A percentile compares a stretch with the other conserved stretches of the same genome.
phyloP scores from a whole-genome alignment of 2,113 vertebrate genomes.

The Phylloscopus whistleri region DNA sequence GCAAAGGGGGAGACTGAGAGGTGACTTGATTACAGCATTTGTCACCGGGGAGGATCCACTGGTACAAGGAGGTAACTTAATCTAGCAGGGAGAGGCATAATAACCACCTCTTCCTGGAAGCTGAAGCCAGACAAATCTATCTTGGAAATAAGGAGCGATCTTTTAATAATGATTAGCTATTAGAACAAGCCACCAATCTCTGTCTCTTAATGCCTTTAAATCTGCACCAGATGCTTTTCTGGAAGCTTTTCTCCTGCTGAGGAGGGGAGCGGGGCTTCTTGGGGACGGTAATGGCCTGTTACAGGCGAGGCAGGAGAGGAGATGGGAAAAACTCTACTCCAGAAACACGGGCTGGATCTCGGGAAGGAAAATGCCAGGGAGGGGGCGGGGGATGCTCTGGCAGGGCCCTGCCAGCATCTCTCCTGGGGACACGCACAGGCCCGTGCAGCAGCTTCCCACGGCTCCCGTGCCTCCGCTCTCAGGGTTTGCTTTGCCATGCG shows the following conservation, averaged over 20 bases:
- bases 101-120: constrained; percentile 54
- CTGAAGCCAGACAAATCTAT: constrained; percentile 44
- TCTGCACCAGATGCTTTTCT: constrained; percentile 54
- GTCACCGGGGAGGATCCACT: not conserved
- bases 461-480: not conserved
- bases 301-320: not conserved
- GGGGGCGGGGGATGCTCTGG: not conserved
- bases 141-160: constrained; percentile 35
- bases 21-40: constrained; percentile 46
- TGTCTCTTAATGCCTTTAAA: constrained; percentile 56
- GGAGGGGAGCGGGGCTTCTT: not conserved
- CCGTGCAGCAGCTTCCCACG: not conserved
- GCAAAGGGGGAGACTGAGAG: constrained; percentile 14
- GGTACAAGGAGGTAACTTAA: constrained; percentile 38
- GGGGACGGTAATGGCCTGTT: not conserved
- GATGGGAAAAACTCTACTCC: not conserved
- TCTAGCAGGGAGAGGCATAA: constrained; percentile 23
- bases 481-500: not conserved
- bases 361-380: not conserved
- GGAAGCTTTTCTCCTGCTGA: constrained; percentile 26
- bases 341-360: not conserved
- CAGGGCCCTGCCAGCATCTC: not conserved
- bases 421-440: not conserved
- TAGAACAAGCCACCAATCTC: constrained; percentile 48
- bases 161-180: constrained; percentile 63